phyloP scores from a whole-genome alignment of 2,888 invertebrate genomes.

The Anticlea derivata region DNA sequence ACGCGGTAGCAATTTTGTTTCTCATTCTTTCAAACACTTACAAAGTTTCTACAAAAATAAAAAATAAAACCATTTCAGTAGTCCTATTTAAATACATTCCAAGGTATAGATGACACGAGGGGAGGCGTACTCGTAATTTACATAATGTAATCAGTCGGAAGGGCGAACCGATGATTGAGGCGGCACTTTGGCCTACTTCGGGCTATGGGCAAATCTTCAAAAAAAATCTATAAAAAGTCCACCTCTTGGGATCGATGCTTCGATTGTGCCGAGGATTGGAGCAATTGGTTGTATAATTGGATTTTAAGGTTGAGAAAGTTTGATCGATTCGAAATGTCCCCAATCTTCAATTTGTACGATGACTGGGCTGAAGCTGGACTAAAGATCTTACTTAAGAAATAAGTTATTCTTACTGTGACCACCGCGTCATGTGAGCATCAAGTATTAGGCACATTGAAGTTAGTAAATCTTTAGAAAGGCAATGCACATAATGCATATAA shows the following conservation, averaged over 20 bases:
- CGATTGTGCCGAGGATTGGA: slow-evolving; percentile 24
- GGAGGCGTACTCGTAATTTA: slow-evolving; percentile 47
- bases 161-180: slow-evolving; percentile 59
- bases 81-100: slow-evolving; percentile 34
- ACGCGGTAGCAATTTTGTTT: too few species aligned
- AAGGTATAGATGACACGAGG: slow-evolving; percentile 54
- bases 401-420: too few species aligned
- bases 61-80: slow-evolving; percentile 21
- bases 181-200: slow-evolving; percentile 51
- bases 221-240: slow-evolving; percentile 22
- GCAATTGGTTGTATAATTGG: slow-evolving; percentile 30
- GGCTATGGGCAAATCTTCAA: slow-evolving; percentile 27
- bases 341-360: neutral
- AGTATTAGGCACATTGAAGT: too few species aligned
- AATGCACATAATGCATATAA: too few species aligned
- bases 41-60: neutral
- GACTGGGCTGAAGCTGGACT: neutral
- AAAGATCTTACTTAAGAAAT: neutral
- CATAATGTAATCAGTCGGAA: slow-evolving; percentile 65
- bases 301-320: slow-evolving; percentile 27
- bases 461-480: too few species aligned
- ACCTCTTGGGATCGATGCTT: slow-evolving; percentile 18
- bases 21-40: neutral
- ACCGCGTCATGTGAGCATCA: too few species aligned
- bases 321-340: slow-evolving; percentile 4